Percentiles rank a stretch among this genome's conserved stretches.
phyloP scores from a whole-genome alignment of 2,113 vertebrate species.

The Phyllostomus discolor region DNA sequence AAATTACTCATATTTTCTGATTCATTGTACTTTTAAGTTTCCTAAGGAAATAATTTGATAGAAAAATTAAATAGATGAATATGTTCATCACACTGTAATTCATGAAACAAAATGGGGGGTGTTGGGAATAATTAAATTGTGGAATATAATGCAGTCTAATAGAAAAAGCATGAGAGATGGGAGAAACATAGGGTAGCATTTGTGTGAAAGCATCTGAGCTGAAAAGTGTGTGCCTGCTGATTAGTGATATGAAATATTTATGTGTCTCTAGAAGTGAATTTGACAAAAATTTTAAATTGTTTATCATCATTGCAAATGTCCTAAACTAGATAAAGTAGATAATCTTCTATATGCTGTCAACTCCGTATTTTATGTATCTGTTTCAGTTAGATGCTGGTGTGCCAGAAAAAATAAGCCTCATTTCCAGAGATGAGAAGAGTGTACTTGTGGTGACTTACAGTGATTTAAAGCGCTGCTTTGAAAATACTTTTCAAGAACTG shows the following conservation, averaged over 20 bases:
- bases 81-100: background rate
- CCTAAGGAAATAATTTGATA: background rate
- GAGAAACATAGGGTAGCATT: background rate
- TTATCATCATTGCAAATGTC: background rate
- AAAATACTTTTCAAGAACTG: conserved; percentile 99
- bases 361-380: conserved; percentile 73
- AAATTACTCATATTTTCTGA: background rate
- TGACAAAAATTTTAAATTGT: background rate
- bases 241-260: background rate
- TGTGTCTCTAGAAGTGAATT: background rate
- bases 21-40: background rate
- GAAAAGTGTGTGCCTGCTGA: background rate
- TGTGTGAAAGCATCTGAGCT: background rate
- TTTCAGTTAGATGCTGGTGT: conserved; percentile 97
- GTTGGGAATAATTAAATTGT: background rate
- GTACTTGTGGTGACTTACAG: conserved; percentile 99
- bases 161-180: background rate
- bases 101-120: too few relatives aligned
- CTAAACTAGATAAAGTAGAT: background rate
- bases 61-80: background rate
- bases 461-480: conserved; percentile 99
- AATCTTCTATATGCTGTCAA: conserved; percentile 63
- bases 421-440: conserved; percentile 98
- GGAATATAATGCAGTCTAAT: background rate
- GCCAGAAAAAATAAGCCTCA: conserved; percentile 99